Conservation (phyloP, 2,888 invertebrate species). For the Chironomus tentans region DNA sequence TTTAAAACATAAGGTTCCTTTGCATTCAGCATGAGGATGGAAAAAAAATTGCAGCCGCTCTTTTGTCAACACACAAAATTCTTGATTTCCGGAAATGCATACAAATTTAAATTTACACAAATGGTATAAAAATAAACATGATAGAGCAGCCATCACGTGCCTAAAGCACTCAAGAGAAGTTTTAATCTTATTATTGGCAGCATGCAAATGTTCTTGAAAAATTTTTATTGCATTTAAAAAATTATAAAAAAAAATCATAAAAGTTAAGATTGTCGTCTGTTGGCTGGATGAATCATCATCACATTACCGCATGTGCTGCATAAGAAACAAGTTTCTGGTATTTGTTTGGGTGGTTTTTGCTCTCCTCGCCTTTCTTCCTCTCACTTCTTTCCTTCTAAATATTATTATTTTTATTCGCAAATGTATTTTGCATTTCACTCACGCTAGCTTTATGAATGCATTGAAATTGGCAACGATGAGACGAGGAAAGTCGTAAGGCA, state of each 20-base stretch:
- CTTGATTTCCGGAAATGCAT: background rate
- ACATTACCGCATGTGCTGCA: background rate
- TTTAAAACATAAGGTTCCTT: background rate
- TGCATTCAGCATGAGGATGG: too few relatives aligned
- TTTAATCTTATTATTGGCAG: background rate
- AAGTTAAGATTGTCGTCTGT: background rate
- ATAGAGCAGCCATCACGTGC: too few relatives aligned
- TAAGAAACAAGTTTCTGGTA: background rate
- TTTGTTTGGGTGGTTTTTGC: slow-evolving; percentile 1
- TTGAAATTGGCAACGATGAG: too few relatives aligned
- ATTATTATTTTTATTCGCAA: background rate
- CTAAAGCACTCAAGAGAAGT: background rate
- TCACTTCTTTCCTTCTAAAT: background rate
- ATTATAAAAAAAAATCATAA: background rate
- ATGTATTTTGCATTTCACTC: background rate
- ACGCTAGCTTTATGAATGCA: background rate
- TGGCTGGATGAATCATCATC: background rate
- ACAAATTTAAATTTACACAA: background rate
- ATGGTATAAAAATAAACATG: background rate
- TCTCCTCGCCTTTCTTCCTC: background rate
- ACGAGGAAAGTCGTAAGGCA: too few relatives aligned
- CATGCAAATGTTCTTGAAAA: background rate
- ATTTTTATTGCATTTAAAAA: background rate
- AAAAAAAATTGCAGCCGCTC: too few relatives aligned
- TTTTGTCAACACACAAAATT: too few relatives aligned